These are phyloP conservation scores for Forbesichthys papilliferus DNA, from an alignment of 2,113 vertebrate genomes.

Conservation along the genomic window DNA sequence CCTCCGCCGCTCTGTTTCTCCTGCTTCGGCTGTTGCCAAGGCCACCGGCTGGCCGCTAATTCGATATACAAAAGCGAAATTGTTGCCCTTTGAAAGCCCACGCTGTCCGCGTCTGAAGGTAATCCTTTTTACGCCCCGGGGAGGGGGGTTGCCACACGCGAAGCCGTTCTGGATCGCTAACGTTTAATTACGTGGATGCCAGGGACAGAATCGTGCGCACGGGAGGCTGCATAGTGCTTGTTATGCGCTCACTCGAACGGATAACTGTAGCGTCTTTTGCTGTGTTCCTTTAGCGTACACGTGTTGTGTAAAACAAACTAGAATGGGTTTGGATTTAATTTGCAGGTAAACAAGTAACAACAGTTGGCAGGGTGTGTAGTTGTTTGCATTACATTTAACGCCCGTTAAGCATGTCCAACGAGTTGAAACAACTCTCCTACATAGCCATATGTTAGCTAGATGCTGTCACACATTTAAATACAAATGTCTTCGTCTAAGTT, in stretches of 20 bases:
- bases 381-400: not conserved
- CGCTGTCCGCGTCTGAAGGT: conserved; percentile 23
- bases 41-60: conserved; percentile 54
- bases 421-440: conserved; percentile 7
- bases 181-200: conserved; percentile 50
- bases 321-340: conserved; percentile 14
- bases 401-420: not conserved
- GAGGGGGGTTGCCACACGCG: conserved; percentile 19
- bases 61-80: conserved; percentile 47
- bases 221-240: conserved; percentile 1
- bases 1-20: conserved; percentile 3
- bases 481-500: not conserved
- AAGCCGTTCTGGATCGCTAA: conserved; percentile 39
- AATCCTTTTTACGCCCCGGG: conserved; percentile 37
- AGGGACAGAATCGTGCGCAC: conserved; percentile 26
- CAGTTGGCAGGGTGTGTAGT: conserved; percentile 18
- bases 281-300: not conserved
- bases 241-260: conserved; percentile 3
- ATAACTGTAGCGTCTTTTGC: not conserved
- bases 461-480: conserved; percentile 4
- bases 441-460: no score
- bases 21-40: conserved; percentile 34
- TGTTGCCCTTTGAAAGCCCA: conserved; percentile 53
- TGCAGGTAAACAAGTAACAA: conserved; percentile 11
- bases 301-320: conserved; percentile 4